Evolutionary conservation across 2,113 vertebrate species (phyloP).

Genomic region (Rhinopomastus cyanomelas): DNA sequence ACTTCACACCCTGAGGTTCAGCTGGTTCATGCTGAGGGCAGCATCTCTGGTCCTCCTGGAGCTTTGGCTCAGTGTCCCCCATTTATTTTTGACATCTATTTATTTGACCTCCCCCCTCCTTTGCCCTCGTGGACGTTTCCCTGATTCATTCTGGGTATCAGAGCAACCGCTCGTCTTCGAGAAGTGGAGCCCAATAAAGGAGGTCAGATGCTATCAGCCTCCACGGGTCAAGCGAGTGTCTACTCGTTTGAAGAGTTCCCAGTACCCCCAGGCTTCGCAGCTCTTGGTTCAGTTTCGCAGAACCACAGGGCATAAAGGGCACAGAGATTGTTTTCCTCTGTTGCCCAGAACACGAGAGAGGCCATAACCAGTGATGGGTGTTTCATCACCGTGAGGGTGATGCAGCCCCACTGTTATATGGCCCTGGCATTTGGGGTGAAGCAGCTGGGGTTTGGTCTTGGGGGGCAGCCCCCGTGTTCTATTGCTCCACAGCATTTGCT

Average conservation of each 20-base stretch:
- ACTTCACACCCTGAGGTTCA: too few relatives aligned
- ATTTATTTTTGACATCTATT: neutral
- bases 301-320: neutral
- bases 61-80: neutral
- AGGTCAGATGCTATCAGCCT: slow-evolving; percentile 56
- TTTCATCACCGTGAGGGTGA: neutral
- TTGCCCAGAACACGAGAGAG: neutral
- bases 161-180: accelerated
- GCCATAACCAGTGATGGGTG: neutral
- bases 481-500: neutral
- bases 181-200: neutral
- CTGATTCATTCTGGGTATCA: slow-evolving; percentile 29
- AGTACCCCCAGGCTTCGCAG: neutral
- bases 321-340: neutral
- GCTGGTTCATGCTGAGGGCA: neutral
- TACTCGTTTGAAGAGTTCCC: neutral
- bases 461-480: neutral
- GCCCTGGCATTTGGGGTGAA: neutral
- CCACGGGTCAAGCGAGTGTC: neutral
- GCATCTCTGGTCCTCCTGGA: too few relatives aligned
- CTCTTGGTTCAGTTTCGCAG: slow-evolving; percentile 2
- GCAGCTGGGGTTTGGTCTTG: neutral
- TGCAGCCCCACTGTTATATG: neutral
- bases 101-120: neutral
- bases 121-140: neutral